Base-by-base conservation (phyloP, 2,888 invertebrate species). In the Sepioteuthis lessoniana region DNA sequence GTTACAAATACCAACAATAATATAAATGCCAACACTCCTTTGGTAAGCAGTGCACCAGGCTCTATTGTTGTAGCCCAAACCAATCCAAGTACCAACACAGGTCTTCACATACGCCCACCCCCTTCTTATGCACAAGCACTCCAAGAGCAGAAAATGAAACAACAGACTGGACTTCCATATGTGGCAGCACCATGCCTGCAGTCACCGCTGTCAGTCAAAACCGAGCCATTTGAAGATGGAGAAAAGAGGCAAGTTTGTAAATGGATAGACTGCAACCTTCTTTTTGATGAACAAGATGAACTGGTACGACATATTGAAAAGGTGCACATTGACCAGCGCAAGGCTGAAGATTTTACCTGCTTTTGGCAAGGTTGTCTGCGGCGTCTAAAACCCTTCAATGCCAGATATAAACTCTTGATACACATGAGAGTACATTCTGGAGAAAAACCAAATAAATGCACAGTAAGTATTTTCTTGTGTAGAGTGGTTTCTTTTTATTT, bases 361-460 rank as follows among this genome's bases (percentile, higher is more conserved):
- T 97, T 96, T 96, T 97, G 97, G 97, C 95, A 96, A 19, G 97
- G 96, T 25, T 97, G 97, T 95, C 96, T 96, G 94, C 95, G 97
- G 4, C 95, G 96, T 90, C 96, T 96, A 94, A 97, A 97, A 94
- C 97, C 97, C 37, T 97, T 97, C 95, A 97, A 97, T 95, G 97
- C 97, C 37, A 95, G 97, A 94, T 97, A 97, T 96, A 97, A 97
- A 94, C 96, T 97, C 38, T 96, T 97, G 50, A 97, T 97, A 47
- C 97, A 97, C 95, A 97, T 97, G 97, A 94, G 97, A 50, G 97
- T 97, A 16, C 97, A 97, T 94, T 97, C 97, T 21, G 97, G 97
- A 90, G 97, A 97, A 94, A 97, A 97, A 94, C 97, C 97, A 47
- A 97, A 97, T 95, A 97, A 97, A 95, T 97, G 97, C 95, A 97